These are phyloP conservation scores for Athrips mouffetella DNA, from an alignment of 2,888 invertebrate species.

Conservation along the genomic window DNA sequence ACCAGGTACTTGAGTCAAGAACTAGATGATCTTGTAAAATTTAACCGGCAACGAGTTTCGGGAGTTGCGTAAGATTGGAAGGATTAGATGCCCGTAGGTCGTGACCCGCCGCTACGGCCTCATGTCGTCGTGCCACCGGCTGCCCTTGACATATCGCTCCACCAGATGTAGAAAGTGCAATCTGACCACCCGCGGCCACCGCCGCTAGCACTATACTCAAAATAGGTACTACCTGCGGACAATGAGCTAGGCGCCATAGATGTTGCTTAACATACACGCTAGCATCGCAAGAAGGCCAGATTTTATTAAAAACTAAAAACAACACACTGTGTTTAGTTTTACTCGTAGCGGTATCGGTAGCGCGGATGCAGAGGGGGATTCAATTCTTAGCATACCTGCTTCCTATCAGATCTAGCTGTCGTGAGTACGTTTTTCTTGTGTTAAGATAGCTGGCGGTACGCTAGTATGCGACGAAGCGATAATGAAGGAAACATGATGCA, in stretches of 20 bases:
- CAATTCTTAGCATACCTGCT: too few relatives aligned
- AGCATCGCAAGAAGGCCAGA: too few relatives aligned
- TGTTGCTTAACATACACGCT: constrained; percentile 4
- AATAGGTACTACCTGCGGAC: constrained; percentile 20
- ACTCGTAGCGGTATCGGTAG: too few relatives aligned
- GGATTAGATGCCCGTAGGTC: constrained; percentile 42
- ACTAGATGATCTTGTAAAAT: background rate
- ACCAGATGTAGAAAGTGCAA: constrained; percentile 60
- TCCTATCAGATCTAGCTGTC: too few relatives aligned
- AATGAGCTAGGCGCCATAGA: constrained; percentile 24
- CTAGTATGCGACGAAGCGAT: too few relatives aligned
- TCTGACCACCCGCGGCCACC: constrained; percentile 43
- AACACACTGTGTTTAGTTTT: background rate
- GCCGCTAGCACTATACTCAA: constrained; percentile 29
- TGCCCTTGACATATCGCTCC: constrained; percentile 69
- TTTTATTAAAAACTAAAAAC: too few relatives aligned
- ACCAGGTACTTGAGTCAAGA: constrained; percentile 1
- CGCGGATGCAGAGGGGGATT: too few relatives aligned
- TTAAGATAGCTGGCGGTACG: too few relatives aligned
- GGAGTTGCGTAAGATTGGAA: constrained; percentile 41
- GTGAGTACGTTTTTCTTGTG: too few relatives aligned
- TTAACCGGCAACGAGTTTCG: constrained; percentile 28
- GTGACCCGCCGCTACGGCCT: constrained; percentile 41
- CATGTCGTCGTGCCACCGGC: constrained; percentile 31
- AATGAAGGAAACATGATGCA: too few relatives aligned